phyloP scores from a whole-genome alignment of 2,113 vertebrate genomes.

The human (Homo sapiens) region DNA sequence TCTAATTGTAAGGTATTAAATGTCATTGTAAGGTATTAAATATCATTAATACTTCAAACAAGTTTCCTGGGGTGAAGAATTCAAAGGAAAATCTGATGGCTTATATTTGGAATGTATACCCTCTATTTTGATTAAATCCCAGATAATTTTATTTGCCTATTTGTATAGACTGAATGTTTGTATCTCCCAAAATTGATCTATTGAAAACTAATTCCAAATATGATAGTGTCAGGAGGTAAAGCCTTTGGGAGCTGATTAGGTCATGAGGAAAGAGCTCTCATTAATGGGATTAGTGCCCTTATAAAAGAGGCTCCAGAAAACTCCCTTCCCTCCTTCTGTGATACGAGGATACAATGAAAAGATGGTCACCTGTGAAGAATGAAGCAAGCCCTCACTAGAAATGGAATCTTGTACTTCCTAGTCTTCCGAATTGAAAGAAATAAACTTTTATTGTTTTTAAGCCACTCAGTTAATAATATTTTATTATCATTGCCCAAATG shows the following conservation, averaged over 20 bases:
- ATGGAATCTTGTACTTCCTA: too few relatives aligned
- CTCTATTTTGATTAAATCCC: constrained; percentile 86
- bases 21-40: constrained; percentile 42
- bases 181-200: not conserved
- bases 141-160: constrained; percentile 84
- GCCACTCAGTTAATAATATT: not conserved
- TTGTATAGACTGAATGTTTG: not conserved
- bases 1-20: constrained; percentile 63
- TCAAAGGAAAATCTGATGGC: constrained; percentile 56
- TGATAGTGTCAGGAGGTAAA: not conserved
- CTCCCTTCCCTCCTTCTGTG: not conserved
- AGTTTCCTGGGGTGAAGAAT: constrained; percentile 67
- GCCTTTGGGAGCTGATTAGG: not conserved
- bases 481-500: not conserved
- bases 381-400: not conserved
- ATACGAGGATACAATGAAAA: not conserved
- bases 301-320: not conserved
- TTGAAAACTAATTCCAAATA: not conserved
- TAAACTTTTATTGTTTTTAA: not conserved
- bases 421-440: not conserved
- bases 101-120: constrained; percentile 66
- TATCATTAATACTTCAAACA: constrained; percentile 15
- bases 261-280: not conserved
- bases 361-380: not conserved
- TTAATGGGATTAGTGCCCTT: not conserved